phyloP scores from a whole-genome alignment of 2,113 vertebrate species.

The Natator depressus region DNA sequence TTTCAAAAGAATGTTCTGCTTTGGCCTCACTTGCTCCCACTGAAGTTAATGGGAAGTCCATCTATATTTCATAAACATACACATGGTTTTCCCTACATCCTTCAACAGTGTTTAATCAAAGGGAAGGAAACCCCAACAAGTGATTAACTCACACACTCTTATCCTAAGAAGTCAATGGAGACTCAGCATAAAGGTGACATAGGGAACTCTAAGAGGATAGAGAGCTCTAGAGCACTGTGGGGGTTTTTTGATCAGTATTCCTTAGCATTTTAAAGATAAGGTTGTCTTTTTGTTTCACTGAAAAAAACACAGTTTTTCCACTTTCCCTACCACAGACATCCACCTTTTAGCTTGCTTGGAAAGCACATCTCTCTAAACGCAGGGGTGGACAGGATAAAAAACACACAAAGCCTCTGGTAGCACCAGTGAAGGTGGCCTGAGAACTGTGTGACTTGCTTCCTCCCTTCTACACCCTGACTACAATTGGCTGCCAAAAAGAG shows the following conservation, averaged over 20 bases:
- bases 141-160: not conserved
- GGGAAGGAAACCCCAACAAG: not conserved
- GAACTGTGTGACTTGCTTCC: not conserved
- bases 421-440: not conserved
- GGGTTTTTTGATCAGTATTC: not conserved
- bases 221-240: not conserved
- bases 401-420: fast-evolving
- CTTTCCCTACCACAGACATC: not conserved
- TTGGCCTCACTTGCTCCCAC: not conserved
- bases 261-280: not conserved
- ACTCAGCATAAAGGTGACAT: not conserved
- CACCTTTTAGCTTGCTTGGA: not conserved
- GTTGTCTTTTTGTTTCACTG: not conserved
- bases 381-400: not conserved
- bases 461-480: not conserved
- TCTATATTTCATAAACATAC: not conserved
- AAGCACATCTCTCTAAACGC: not conserved
- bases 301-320: not conserved
- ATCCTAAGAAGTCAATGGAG: not conserved
- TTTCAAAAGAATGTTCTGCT: not conserved
- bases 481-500: not conserved
- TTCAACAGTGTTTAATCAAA: not conserved
- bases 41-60: not conserved
- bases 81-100: fast-evolving
- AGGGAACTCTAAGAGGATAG: not conserved